Evolutionary conservation across 1,140 invertebrate genomes (phyloP).

Genomic region (Acyrthosiphon pisum): DNA sequence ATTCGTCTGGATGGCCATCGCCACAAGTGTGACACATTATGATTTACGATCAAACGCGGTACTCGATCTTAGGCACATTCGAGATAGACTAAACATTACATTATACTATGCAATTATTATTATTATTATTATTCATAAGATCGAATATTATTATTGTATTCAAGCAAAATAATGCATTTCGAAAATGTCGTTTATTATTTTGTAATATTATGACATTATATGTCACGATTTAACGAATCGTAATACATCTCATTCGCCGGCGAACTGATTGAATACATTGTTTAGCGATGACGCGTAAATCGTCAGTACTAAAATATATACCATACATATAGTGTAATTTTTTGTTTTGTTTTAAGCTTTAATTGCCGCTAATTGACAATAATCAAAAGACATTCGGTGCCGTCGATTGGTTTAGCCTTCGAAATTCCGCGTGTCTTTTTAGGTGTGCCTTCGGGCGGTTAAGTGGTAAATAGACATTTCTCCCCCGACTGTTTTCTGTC

Average conservation of each 20-base stretch:
- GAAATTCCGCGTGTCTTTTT: neutral
- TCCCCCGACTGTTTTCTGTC: no score
- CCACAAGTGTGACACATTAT: neutral
- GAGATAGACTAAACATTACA: no score
- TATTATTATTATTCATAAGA: no score
- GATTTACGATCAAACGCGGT: neutral
- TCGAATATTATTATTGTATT: no score
- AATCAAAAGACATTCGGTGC: neutral
- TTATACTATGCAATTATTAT: no score
- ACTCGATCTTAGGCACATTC: neutral
- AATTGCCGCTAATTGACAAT: slow-evolving; percentile 22
- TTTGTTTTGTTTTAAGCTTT: neutral
- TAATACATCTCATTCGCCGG: neutral
- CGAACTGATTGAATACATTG: neutral
- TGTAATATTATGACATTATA: neutral
- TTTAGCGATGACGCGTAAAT: neutral
- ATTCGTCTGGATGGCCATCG: neutral
- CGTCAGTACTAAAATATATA: neutral
- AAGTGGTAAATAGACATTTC: neutral
- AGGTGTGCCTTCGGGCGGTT: neutral
- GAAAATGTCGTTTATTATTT: neutral
- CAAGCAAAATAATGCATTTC: neutral
- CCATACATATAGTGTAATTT: no score
- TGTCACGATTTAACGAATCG: neutral
- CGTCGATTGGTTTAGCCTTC: slow-evolving; percentile 23